Evolutionary conservation across 2,113 vertebrate genomes (phyloP), one percentile per base, ranked within the genome.

Genomic region (Setophaga coronata): DNA sequence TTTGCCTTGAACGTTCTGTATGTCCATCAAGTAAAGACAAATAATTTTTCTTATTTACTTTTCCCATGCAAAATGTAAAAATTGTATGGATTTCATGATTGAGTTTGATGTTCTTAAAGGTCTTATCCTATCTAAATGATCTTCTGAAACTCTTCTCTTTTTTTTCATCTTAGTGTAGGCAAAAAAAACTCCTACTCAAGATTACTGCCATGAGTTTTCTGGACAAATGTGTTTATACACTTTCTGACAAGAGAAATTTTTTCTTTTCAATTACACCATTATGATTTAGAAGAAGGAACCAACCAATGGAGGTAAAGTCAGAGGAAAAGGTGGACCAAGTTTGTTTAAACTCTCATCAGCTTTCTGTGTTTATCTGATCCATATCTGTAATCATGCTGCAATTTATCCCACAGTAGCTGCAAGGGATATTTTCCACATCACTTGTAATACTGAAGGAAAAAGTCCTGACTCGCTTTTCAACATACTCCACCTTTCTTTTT

Each of bases 371-470:
- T 43, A 64, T 79, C 58, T 87, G 84, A 91, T 89, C 73, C 61
- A 12, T 87, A 79, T 76, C 84, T 94, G 65, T 23, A 43, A 76
- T 71, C 36, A 8, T 34, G 19, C 24, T 91, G 70, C 60, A 78
- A 70, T 93, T 95, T 82, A 94, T 56, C 6, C 47, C 65, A 87
- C 51, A 66, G 64, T 79, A 93, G 73, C 73, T 89, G 69, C 45
- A 71, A 91, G 69, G 83, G 31, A 50, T 93, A 64, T 81, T 96
- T 95, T 94, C 61, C 70, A 87, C 70, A 40, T 82, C 70, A 66
- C 18, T 71, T 50, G 26, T 56, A 85, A 83, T 69, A 80, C 36
- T 57, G 70, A 84, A 87, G 69, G 50, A 78, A 91, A 89, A 95
- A 89, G 72, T 78, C 54, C 42, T 84, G 73, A 95, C 84, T 95